Base-by-base conservation (phyloP, 2,888 invertebrate genomes). In the Acanthosepion pharaonis region DNA sequence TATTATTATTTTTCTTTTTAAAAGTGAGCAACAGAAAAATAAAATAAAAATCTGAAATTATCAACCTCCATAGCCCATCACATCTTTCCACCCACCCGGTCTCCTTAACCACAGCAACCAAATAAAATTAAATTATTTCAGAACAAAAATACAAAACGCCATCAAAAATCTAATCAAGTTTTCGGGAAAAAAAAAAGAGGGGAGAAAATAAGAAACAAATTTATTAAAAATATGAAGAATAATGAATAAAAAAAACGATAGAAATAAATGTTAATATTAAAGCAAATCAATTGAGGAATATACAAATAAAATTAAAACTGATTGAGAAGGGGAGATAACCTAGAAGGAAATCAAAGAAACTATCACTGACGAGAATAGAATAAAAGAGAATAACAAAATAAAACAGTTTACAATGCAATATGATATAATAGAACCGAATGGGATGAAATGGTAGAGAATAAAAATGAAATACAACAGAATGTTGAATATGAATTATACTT, bases 291-390 rank as follows among this genome's bases (percentile, higher is more conserved):
- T 78, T 78, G 78, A n/a, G 78, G 78, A 78, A 78, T 78, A 78
- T 78, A 78, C 78, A 78, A 78, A 78, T 78, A 78, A 78, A 78
- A 78, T 78, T 78, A 78, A 78, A 78, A 78, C 78, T 78, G 78
- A 78, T 78, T 78, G 78, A 78, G 11, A 78, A 78, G n/a, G n/a
- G 78, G 78, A 78, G 78, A n/a, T 78, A 78, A 78, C 78, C n/a
- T 33, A 33, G n/a, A 33, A 78, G 11, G n/a, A 78, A 78, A 78
- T 78, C n/a, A 78, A 78, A 78, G 78, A 78, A 78, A n/a, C 5
- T n/a, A 78, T 33, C n/a, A 78, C 23, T 23, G 23, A 59, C 9
- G n/a, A 11, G 78, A 33, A 78, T n/a, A 15, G 15, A 78, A 78
- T 78, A n/a, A 15, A 78, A 78, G 8, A n/a, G 15, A n/a, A 33